phyloP scores from a whole-genome alignment of 2,113 vertebrate genomes.

The Macaca nemestrina region DNA sequence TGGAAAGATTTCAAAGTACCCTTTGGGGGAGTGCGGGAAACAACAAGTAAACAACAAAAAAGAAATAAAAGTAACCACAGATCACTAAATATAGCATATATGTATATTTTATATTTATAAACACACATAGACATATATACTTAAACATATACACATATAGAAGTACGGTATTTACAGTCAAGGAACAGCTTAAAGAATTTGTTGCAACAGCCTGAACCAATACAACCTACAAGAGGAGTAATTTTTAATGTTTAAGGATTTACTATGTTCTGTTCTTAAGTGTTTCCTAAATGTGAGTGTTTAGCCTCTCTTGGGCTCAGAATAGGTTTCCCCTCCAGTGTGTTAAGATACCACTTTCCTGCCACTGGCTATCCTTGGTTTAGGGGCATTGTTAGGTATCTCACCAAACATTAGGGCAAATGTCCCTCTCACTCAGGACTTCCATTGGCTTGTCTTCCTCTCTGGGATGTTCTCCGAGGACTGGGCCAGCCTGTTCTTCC shows the following conservation, averaged over 20 bases:
- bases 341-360: background rate
- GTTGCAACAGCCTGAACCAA: background rate
- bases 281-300: background rate
- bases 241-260: background rate
- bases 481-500: constrained; percentile 58
- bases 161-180: background rate
- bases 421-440: background rate
- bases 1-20: constrained; percentile 68
- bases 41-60: constrained; percentile 59
- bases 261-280: background rate
- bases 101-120: constrained; percentile 46
- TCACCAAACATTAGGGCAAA: background rate
- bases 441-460: constrained; percentile 39
- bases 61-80: constrained; percentile 62
- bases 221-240: background rate
- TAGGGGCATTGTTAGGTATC: background rate
- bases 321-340: background rate
- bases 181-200: background rate
- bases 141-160: background rate
- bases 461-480: constrained; percentile 51
- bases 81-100: constrained; percentile 65
- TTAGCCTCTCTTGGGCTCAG: background rate
- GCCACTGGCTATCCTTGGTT: background rate
- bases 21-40: constrained; percentile 56
- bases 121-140: background rate